These are phyloP conservation scores for Parnassius mnemosyne DNA, from an alignment of 2,888 invertebrate genomes.

Conservation along the genomic window DNA sequence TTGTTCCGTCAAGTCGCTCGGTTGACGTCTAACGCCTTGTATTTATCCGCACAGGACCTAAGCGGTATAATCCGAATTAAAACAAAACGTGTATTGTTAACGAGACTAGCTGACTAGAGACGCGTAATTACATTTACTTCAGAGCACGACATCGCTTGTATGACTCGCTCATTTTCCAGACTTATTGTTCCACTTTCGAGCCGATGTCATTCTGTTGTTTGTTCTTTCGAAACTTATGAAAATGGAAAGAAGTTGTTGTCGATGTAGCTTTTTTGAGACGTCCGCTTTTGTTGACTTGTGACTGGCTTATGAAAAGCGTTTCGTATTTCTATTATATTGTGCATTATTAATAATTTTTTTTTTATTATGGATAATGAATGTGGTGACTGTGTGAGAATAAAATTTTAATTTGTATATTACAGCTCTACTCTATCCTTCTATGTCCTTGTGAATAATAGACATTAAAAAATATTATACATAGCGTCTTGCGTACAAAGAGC, in stretches of 20 bases:
- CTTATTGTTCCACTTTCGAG: constrained; percentile 15
- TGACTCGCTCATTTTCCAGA: constrained; percentile 11
- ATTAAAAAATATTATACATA: no score
- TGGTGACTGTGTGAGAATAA: no score
- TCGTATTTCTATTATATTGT: not conserved
- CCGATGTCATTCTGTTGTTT: constrained; percentile 7
- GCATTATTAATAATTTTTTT: no score
- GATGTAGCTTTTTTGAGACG: constrained; percentile 3
- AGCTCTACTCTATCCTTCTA: no score
- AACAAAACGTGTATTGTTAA: constrained; percentile 47
- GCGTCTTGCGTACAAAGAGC: no score
- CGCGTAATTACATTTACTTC: constrained; percentile 25
- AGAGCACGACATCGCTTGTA: constrained; percentile 13
- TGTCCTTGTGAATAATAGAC: no score
- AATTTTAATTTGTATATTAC: no score
- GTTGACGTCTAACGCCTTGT: constrained; percentile 67
- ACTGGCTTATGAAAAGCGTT: not conserved
- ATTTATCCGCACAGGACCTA: constrained; percentile 60
- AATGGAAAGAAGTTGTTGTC: constrained; percentile 5
- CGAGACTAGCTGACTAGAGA: constrained; percentile 32
- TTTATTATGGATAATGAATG: no score
- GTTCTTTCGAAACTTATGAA: constrained; percentile 9
- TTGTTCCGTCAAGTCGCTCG: constrained; percentile 67
- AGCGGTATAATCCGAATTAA: constrained; percentile 60
- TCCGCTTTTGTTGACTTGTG: not conserved